Base-by-base conservation (phyloP, 2,797 vertebrate genomes). In the Lacerta agilis region DNA sequence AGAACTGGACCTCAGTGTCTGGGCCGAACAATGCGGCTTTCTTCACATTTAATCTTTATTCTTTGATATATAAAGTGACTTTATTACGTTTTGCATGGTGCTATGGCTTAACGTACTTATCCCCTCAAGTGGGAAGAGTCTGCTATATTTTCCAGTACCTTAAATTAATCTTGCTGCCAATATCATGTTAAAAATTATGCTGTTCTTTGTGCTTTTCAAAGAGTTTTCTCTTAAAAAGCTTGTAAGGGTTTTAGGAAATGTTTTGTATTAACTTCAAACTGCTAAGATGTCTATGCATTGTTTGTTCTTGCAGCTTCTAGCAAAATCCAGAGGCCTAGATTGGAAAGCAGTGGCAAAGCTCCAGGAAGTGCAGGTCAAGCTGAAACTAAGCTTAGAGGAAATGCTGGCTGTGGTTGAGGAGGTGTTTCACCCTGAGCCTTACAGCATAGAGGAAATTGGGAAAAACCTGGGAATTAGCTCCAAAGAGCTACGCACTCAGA, bases 361-460 rank as follows among this genome's bases (percentile, higher is more conserved):
- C 92, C 96, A 95, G 33, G 98, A 99, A 90, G 97, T 98, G 49
- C 99, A 99, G 93, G 92, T 25, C 5, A 95, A 95, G 82, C 95
- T 99, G 71, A 96, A 96, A 82, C 94, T 97, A 43, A 97, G 96
- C 90, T 96, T 99, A 92, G 97, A 98, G 94, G 97, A 98, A 94
- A 99, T 99, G 98, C 92, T 98, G 95, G 83, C 92, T 90, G 94
- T 98, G 93, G 97, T 98, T 79, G 97, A 98, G 8, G 95, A 98
- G 72, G 96, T 97, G 90, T 95, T 99, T 90, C 99, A 99, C 91
- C 97, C 97, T 61, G 97, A 98, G 90, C 97, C 98, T 8, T 99
- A 99, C 94, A 97, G 96, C 95, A 41, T 95, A 45, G 98, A 98
- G 91, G 98, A 99, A 97, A 97, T 99, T 96, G 99, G 98, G 95